Evolutionary conservation across 2,888 invertebrate species (phyloP).

Genomic region (Melanostoma mellinum): DNA sequence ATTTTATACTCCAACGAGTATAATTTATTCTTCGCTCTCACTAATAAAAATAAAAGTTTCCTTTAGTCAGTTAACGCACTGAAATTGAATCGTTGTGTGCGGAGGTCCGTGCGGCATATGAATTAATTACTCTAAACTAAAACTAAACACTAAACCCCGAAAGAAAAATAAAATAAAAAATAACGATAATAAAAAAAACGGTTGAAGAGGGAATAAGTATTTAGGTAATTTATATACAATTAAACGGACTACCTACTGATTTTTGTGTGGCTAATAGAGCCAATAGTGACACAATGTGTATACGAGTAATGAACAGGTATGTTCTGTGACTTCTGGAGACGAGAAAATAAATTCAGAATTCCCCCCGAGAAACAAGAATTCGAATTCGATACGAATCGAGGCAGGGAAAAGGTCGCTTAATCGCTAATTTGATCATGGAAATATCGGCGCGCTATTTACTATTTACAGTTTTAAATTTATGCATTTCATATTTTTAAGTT

Average conservation of each 20-base stretch:
- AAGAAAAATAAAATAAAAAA: conserved; percentile 18
- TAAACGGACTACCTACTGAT: too few relatives aligned
- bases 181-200: conserved; percentile 24
- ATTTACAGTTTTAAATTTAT: background rate
- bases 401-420: too few relatives aligned
- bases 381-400: background rate
- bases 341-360: too few relatives aligned
- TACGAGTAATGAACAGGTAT: too few relatives aligned
- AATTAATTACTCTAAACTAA: conserved; percentile 12
- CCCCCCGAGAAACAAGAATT: too few relatives aligned
- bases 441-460: conserved; percentile 23
- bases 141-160: background rate
- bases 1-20: conserved; percentile 13
- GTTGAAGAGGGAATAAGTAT: background rate
- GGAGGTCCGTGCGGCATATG: conserved; percentile 47
- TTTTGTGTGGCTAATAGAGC: too few relatives aligned
- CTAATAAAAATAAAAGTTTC: conserved; percentile 59
- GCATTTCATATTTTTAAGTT: background rate
- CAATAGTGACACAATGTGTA: too few relatives aligned
- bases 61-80: conserved; percentile 60
- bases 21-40: conserved; percentile 40
- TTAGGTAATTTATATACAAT: too few relatives aligned
- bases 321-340: too few relatives aligned
- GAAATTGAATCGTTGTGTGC: conserved; percentile 54
- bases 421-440: background rate